These are phyloP conservation scores for Argopecten irradians DNA, from an alignment of 1,140 invertebrate genomes.

Conservation along the genomic window DNA sequence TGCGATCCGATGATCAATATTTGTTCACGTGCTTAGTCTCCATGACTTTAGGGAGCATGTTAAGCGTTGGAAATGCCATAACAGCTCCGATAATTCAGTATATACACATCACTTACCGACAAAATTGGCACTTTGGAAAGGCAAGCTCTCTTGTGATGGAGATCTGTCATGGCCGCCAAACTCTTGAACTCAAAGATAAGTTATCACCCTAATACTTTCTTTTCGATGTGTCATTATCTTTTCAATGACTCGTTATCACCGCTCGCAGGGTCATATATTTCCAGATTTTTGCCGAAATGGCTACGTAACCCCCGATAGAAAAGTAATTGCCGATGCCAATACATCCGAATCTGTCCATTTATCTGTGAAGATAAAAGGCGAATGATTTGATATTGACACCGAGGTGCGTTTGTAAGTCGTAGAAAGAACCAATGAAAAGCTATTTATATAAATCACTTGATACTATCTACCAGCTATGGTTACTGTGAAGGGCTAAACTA, in stretches of 20 bases:
- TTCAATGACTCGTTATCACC: neutral
- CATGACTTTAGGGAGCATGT: constrained; percentile 6
- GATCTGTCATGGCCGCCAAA: neutral
- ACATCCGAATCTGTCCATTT: neutral
- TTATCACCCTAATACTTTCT: neutral
- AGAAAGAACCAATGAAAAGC: neutral
- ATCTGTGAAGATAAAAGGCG: constrained; percentile 1
- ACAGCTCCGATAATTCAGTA: neutral
- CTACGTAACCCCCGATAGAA: constrained; percentile 15
- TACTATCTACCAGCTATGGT: neutral
- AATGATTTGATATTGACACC: neutral
- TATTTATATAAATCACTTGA: constrained; percentile 6
- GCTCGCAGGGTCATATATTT: neutral
- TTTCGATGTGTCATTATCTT: constrained; percentile 18
- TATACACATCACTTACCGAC: constrained; percentile 14
- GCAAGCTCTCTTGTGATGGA: neutral
- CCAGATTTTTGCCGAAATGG: constrained; percentile 6
- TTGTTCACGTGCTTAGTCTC: constrained; percentile 16
- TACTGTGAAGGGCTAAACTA: neutral
- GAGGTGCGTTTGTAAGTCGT: neutral
- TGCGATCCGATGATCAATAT: neutral
- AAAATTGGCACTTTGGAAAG: constrained; percentile 22
- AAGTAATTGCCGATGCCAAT: neutral
- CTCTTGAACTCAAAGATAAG: neutral
- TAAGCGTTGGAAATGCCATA: constrained; percentile 21